Evolutionary conservation across 2,113 vertebrate genomes (phyloP).

Genomic region (Myotis brandtii): DNA sequence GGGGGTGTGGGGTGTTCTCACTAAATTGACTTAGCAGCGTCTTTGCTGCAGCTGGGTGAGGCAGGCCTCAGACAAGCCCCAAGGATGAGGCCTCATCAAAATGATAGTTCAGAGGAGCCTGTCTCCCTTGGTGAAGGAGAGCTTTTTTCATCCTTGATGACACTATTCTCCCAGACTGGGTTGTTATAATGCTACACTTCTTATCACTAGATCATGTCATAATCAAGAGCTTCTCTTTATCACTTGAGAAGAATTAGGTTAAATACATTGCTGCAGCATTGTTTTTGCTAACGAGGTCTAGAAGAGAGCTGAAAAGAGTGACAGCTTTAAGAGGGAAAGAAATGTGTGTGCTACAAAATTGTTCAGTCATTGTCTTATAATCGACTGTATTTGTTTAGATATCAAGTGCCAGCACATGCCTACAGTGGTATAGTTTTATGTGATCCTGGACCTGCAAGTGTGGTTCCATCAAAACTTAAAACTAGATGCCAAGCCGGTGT

Average conservation of each 20-base stretch:
- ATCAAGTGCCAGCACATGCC: not conserved
- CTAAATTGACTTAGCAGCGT: not conserved
- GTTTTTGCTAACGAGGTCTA: not conserved
- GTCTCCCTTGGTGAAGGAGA: not conserved
- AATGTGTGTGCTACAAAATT: not conserved
- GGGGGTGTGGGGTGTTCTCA: not conserved
- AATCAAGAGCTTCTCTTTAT: constrained; percentile 26
- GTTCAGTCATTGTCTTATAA: not conserved
- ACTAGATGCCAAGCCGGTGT: not conserved
- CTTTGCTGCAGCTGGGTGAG: not conserved
- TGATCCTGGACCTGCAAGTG: not conserved
- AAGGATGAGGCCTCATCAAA: not conserved
- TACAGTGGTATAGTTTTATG: not conserved
- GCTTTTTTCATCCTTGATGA: not conserved
- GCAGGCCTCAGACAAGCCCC: not conserved
- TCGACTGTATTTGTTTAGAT: not conserved
- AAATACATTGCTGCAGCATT: not conserved
- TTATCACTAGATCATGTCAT: not conserved
- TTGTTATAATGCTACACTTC: not conserved
- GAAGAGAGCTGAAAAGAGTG: not conserved
- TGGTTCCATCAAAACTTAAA: not conserved
- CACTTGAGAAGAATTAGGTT: constrained; percentile 20
- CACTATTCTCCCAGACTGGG: not conserved
- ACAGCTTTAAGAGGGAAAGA: not conserved
- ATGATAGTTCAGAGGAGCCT: not conserved